Percentiles rank a stretch among this genome's conserved stretches.
phyloP scores from a whole-genome alignment of 2,888 invertebrate species.

The Aspidiotus rigidus region DNA sequence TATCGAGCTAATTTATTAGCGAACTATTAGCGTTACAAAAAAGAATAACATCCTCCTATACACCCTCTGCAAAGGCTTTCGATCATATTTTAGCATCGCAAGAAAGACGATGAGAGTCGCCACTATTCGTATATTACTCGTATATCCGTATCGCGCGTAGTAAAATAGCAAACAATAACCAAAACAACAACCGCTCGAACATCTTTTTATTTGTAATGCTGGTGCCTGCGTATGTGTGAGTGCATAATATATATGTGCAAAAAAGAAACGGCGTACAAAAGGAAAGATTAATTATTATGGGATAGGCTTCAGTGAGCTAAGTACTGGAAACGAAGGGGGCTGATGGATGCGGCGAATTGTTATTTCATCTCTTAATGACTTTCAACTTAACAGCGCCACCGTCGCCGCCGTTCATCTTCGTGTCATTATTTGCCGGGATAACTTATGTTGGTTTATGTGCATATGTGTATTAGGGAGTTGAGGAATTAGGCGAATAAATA shows the following conservation, averaged over 20 bases:
- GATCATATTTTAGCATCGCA: slow-evolving; percentile 30
- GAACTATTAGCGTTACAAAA: slow-evolving; percentile 24
- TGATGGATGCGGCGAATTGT: slow-evolving; percentile 21
- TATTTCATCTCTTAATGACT: slow-evolving; percentile 33
- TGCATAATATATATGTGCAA: background rate
- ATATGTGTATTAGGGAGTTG: too few species aligned
- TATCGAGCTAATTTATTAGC: slow-evolving; percentile 24
- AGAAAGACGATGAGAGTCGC: too few species aligned
- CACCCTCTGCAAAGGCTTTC: slow-evolving; percentile 25
- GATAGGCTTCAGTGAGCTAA: slow-evolving; percentile 33
- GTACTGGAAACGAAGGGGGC: slow-evolving; percentile 27
- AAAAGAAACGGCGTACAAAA: slow-evolving; percentile 32
- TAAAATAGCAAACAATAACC: background rate
- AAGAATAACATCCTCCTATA: slow-evolving; percentile 3
- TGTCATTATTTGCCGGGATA: slow-evolving; percentile 27
- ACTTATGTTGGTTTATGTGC: too few species aligned
- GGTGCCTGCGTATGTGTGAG: too few species aligned
- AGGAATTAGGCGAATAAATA: too few species aligned
- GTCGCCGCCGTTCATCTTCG: slow-evolving; percentile 23
- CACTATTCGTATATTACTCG: too few species aligned
- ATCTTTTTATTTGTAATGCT: slow-evolving; percentile 32
- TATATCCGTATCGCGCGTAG: too few species aligned
- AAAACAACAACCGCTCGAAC: slow-evolving; percentile 29
- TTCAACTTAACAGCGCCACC: slow-evolving; percentile 32
- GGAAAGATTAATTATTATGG: slow-evolving; percentile 33